phyloP scores from a whole-genome alignment of 2,113 vertebrate genomes.

The Tympanuchus pallidicinctus region DNA sequence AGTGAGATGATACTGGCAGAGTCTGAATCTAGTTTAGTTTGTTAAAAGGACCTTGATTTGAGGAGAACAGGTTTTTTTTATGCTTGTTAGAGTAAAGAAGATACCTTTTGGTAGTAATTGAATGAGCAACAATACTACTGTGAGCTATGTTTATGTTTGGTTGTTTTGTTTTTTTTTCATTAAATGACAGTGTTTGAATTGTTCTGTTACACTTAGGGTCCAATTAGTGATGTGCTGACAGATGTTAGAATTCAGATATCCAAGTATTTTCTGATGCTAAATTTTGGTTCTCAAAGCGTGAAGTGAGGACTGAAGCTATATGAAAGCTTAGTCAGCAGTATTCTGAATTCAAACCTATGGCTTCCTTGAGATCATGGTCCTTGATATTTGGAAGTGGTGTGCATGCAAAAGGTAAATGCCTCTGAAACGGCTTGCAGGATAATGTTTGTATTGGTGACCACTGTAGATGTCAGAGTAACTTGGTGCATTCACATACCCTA shows the following conservation, averaged over 20 bases:
- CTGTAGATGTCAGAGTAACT: background rate
- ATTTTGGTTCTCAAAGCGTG: background rate
- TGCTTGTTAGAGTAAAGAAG: background rate
- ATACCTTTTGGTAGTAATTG: background rate
- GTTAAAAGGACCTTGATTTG: background rate
- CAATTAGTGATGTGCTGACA: background rate
- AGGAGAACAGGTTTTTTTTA: background rate
- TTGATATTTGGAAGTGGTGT: background rate
- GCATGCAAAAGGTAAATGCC: background rate
- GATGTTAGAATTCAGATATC: background rate
- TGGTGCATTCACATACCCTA: accelerated
- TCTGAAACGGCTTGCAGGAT: no score
- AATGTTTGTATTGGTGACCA: background rate
- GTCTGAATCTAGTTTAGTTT: background rate
- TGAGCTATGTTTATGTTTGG: background rate
- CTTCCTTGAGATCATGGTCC: background rate
- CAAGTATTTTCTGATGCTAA: background rate
- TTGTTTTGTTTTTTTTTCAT: background rate
- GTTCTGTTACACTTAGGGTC: background rate
- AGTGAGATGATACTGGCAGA: background rate
- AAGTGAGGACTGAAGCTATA: background rate
- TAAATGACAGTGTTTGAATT: background rate
- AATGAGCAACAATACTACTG: background rate
- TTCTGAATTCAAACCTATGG: background rate
- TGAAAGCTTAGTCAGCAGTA: background rate